Evolutionary conservation across 2,888 invertebrate genomes (phyloP), one percentile per base, ranked within the genome.

Genomic region (Yponomeuta evonymella): DNA sequence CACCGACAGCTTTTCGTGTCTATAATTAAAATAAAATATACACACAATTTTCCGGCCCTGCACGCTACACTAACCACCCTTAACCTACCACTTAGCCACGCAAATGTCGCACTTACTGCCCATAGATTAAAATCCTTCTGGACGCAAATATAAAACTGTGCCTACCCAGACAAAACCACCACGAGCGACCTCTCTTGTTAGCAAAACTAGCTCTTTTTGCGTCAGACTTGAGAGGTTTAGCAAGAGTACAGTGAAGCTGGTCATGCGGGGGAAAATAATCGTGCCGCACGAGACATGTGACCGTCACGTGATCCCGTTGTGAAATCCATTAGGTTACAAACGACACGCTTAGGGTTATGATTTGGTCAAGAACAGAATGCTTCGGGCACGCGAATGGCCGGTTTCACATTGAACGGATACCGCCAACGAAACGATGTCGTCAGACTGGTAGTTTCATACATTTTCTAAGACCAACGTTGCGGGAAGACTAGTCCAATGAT

Each of bases 231-330:
- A 15, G 15, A 15, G 51, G 12, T 12, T 15, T 15, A 0, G 51
- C 12, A 58, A 15, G 15, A 15, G 51, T 58, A 12, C 15, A 15
- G 3, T 12, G 15, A 15, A 58, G 15, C 4, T 58, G 51, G 51
- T 12, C 77, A 74, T 74, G 75, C 73, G 71, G 70, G 70, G 73
- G 71, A 81, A 81, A 80, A 83, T 81, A 84, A 77, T 84, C 85
- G 85, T 87, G 86, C 83, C 81, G 82, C 87, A 85, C 83, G 85
- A 79, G 75, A 74, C 70, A 67, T 70, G 73, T 75, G 78, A 75
- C 75, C 75, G 83, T 83, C 86, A 86, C 87, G 86, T 81, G 78
- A 86, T 76, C 51, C 15, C 77, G 72, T 68, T 74, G 77, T 72
- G 71, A 82, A 83, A 83, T 83, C 82, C 83, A 84, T 83, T 83